These are phyloP conservation scores for Ochotona princeps DNA, from an alignment of 2,113 vertebrate genomes.

Conservation along the genomic window DNA sequence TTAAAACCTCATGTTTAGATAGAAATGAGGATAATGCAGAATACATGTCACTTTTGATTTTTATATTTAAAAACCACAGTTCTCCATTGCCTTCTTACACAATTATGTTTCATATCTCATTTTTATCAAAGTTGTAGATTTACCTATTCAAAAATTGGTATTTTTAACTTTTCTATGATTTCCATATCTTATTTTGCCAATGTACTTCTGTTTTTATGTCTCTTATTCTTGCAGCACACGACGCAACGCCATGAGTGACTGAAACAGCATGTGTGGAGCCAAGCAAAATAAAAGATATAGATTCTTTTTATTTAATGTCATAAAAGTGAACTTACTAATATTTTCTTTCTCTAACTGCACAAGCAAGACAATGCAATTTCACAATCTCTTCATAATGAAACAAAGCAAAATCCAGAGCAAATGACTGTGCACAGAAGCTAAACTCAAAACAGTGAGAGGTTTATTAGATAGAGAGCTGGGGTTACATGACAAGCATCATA, in stretches of 20 bases:
- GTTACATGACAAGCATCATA: conserved; percentile 56
- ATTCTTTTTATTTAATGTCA: conserved; percentile 23
- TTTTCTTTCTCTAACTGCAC: neutral
- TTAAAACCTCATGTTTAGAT: neutral
- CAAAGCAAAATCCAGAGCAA: conserved; percentile 12
- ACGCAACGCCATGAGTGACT: neutral
- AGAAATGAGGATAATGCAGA: neutral
- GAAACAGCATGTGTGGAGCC: neutral
- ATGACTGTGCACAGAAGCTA: neutral
- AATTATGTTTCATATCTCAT: neutral
- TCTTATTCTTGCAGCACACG: neutral
- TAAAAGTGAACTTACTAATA: neutral
- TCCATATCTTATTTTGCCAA: neutral
- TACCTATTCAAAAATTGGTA: neutral
- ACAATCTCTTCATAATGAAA: neutral
- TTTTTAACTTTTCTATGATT: neutral
- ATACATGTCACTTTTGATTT: neutral
- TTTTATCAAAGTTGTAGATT: neutral
- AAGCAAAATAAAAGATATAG: neutral
- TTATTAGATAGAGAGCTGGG: conserved; percentile 31
- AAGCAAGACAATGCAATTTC: neutral
- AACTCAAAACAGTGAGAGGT: neutral
- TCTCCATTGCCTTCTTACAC: neutral
- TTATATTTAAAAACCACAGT: neutral
- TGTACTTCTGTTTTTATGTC: neutral